Conservation (phyloP, 1,140 invertebrate species). For the Tetramorium simillimum region DNA sequence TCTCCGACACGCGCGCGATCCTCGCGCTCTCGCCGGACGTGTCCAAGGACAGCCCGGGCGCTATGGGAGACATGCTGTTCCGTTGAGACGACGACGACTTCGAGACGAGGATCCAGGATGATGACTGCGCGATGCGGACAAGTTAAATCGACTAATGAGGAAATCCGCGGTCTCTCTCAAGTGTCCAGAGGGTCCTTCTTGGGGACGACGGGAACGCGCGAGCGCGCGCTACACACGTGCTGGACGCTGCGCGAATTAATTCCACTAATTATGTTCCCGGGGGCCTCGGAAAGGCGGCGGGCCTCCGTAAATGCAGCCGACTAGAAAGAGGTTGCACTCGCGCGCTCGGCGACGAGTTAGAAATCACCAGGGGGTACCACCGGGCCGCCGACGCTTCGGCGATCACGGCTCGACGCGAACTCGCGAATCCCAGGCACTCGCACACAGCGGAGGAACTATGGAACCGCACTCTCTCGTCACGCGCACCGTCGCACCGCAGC, state of each 20-base stretch:
- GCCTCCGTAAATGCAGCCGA: constrained; percentile 71
- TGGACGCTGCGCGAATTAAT: constrained; percentile 61
- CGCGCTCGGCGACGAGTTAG: neutral
- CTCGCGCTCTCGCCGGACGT: neutral
- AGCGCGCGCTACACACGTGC: neutral
- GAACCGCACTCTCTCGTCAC: constrained; percentile 59
- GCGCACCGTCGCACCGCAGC: neutral
- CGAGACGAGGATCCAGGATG: neutral
- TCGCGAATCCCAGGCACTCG: neutral
- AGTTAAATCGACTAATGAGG: constrained; percentile 19
- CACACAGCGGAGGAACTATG: constrained; percentile 59
- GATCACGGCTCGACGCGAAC: neutral
- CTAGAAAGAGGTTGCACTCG: constrained; percentile 67
- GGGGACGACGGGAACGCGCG: neutral
- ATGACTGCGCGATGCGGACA: neutral
- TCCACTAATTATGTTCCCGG: constrained; percentile 54
- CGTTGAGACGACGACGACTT: neutral
- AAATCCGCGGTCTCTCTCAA: constrained; percentile 5
- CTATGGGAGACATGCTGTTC: neutral
- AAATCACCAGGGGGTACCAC: neutral
- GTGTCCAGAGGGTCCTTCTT: neutral
- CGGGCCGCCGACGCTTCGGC: neutral
- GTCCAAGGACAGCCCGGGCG: neutral
- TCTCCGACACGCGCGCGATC: neutral
- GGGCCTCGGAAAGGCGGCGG: constrained; percentile 16